Evolutionary conservation across 2,797 vertebrate genomes (phyloP).

Genomic region (Otolemur crassicaudatus): DNA sequence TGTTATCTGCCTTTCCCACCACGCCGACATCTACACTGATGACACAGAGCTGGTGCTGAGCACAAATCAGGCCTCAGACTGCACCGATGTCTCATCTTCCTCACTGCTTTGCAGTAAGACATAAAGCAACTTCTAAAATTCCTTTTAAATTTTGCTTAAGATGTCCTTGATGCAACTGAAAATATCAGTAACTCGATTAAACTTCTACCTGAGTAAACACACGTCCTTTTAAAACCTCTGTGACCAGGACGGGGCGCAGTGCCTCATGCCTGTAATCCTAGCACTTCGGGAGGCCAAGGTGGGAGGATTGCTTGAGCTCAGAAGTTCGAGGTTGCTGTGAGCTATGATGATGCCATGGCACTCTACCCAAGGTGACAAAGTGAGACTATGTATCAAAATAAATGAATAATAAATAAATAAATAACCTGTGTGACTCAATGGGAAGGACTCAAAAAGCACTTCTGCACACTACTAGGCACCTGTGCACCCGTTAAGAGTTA

Average conservation of each 20-base stretch:
- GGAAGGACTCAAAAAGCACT: neutral
- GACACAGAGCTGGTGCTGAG: neutral
- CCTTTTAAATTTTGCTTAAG: neutral
- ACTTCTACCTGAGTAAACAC: neutral
- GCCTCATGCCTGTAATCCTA: no score
- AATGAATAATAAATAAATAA: no score
- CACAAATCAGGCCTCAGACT: neutral
- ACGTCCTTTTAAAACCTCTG: neutral
- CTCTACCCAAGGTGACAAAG: no score
- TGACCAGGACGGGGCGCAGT: neutral
- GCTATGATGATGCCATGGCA: no score
- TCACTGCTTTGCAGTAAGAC: neutral
- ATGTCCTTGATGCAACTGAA: neutral
- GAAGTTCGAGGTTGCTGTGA: no score
- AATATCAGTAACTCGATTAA: neutral
- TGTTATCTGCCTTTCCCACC: neutral
- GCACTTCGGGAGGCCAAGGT: no score
- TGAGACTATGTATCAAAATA: no score
- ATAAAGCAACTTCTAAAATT: neutral
- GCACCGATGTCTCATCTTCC: fast-evolving
- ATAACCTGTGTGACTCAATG: neutral
- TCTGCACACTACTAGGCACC: neutral
- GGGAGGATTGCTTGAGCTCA: no score
- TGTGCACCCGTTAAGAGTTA: neutral
- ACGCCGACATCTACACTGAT: neutral